These are phyloP conservation scores for Agelastica alni DNA, from an alignment of 2,888 invertebrate species.

Conservation along the genomic window DNA sequence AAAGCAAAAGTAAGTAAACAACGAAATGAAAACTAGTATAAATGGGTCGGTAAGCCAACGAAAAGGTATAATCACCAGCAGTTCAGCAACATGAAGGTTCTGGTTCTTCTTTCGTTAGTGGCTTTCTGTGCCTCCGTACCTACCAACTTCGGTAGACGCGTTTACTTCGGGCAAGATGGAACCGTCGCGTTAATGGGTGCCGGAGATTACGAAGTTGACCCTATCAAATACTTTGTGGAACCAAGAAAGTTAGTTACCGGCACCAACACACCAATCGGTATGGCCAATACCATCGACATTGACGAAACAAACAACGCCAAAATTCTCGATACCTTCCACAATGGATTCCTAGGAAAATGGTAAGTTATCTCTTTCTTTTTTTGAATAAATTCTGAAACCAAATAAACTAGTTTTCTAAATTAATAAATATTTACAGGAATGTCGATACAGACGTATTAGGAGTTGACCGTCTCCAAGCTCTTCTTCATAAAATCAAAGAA, in stretches of 20 bases:
- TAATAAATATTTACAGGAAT: not conserved
- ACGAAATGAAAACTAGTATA: not conserved
- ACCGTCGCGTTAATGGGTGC: not conserved
- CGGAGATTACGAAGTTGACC: not conserved
- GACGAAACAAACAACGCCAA: too few relatives aligned
- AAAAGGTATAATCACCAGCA: not conserved
- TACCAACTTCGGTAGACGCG: not conserved
- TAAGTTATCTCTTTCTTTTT: not conserved
- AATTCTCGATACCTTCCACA: too few relatives aligned
- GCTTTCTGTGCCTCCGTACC: not conserved
- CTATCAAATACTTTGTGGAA: too few relatives aligned
- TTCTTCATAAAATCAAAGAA: not conserved
- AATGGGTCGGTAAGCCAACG: too few relatives aligned
- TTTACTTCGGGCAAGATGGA: not conserved
- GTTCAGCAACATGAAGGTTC: not conserved
- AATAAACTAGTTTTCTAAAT: too few relatives aligned
- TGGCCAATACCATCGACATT: too few relatives aligned
- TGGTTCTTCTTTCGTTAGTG: conserved; percentile 3
- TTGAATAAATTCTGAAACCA: too few relatives aligned
- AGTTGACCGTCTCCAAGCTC: not conserved
- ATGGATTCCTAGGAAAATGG: too few relatives aligned
- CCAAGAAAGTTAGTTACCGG: too few relatives aligned
- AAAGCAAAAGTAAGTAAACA: not conserved
- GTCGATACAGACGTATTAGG: not conserved
- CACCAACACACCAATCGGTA: too few relatives aligned